These are phyloP conservation scores for Tipula confusa DNA, from an alignment of 2,888 invertebrate genomes.

Conservation along the genomic window DNA sequence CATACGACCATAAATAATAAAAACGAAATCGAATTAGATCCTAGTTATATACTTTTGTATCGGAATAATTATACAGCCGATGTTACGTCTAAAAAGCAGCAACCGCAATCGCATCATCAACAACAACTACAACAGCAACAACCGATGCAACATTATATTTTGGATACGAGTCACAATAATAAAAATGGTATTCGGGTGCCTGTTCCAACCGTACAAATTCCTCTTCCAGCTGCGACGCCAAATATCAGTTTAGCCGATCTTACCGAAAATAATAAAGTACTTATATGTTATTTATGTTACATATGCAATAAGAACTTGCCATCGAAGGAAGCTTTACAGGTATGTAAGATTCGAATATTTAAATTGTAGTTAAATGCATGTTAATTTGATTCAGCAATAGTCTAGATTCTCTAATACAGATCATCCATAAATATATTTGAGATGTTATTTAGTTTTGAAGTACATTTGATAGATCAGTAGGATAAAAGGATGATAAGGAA, in stretches of 20 bases:
- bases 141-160: background rate
- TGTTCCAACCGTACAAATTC: background rate
- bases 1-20: background rate
- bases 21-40: background rate
- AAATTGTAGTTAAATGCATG: background rate
- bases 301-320: background rate
- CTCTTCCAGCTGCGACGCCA: background rate
- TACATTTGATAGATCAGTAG: too few relatives aligned
- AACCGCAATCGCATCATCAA: background rate
- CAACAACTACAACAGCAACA: background rate
- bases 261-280: background rate
- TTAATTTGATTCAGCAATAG: background rate
- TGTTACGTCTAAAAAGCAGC: background rate
- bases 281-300: background rate
- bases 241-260: background rate
- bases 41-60: background rate
- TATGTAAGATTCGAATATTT: background rate
- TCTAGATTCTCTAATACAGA: background rate
- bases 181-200: background rate
- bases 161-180: background rate
- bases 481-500: background rate
- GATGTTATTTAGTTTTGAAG: too few relatives aligned
- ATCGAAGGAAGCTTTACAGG: background rate
- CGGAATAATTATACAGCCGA: background rate
- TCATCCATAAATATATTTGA: too few relatives aligned